Percentiles rank a stretch among this genome's conserved stretches.
Conservation (phyloP, 2,888 invertebrate genomes). For the Creontiades dilutus region DNA sequence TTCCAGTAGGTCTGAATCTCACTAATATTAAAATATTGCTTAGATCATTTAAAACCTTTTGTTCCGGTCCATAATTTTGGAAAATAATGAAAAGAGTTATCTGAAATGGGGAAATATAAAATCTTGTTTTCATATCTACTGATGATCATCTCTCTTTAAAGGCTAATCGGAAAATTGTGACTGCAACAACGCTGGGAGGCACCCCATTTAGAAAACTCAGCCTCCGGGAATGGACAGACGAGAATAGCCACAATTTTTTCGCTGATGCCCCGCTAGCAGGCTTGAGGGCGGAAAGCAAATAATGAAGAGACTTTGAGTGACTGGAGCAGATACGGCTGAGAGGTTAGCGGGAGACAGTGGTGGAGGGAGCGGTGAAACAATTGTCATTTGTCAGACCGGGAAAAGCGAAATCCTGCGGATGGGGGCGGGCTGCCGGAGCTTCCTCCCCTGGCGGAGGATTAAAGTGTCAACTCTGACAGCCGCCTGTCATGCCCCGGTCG, state of each 20-base stretch:
- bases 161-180: too few relatives aligned
- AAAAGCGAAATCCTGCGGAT: conserved; percentile 59
- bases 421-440: conserved; percentile 2
- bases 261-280: conserved; percentile 1
- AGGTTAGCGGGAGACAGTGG: background rate
- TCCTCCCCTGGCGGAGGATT: conserved; percentile 55
- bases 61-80: too few relatives aligned
- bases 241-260: conserved; percentile 40
- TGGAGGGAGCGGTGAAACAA: conserved; percentile 59
- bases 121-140: too few relatives aligned
- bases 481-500: conserved; percentile 50
- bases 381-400: conserved; percentile 63
- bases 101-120: too few relatives aligned
- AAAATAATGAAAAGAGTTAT: too few relatives aligned
- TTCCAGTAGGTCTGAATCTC: too few relatives aligned
- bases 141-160: too few relatives aligned
- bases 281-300: conserved; percentile 54
- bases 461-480: conserved; percentile 69
- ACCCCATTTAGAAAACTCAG: background rate
- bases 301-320: conserved; percentile 62
- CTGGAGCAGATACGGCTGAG: conserved; percentile 44
- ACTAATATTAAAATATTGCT: too few relatives aligned
- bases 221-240: conserved; percentile 40
- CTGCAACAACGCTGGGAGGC: background rate
- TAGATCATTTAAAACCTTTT: too few relatives aligned